These are phyloP conservation scores for Augochlora pura DNA, from an alignment of 1,140 invertebrate genomes.

Conservation along the genomic window DNA sequence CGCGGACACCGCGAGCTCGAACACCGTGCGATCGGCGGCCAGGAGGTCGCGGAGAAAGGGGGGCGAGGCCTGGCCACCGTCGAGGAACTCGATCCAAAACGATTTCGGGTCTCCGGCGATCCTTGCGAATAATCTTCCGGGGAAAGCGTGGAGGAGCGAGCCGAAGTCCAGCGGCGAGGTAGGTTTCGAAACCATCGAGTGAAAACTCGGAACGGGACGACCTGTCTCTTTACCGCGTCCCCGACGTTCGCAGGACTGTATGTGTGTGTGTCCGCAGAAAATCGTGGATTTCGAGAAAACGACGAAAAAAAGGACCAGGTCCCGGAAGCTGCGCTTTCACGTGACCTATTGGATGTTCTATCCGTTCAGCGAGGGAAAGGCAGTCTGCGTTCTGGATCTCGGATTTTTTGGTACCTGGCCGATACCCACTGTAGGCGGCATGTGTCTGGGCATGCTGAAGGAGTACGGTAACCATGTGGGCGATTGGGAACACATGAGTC, in stretches of 20 bases:
- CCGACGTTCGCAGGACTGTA: background rate
- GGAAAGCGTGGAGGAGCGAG: background rate
- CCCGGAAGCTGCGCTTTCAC: conserved; percentile 78
- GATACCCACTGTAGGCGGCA: conserved; percentile 81
- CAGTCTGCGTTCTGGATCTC: conserved; percentile 79
- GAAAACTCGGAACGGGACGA: background rate
- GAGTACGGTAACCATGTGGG: conserved; percentile 85
- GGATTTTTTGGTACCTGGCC: conserved; percentile 81
- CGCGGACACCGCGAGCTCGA: background rate
- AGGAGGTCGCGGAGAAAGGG: conserved; percentile 11
- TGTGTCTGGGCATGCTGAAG: conserved; percentile 81
- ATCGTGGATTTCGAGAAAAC: conserved; percentile 31
- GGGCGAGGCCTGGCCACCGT: background rate
- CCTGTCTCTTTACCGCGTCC: background rate
- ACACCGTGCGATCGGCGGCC: background rate
- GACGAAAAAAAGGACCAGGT: conserved; percentile 40
- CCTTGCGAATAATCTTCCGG: conserved; percentile 15
- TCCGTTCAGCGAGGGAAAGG: conserved; percentile 84
- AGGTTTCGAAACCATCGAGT: background rate
- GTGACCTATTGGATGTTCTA: conserved; percentile 87
- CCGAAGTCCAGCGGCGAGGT: conserved; percentile 2
- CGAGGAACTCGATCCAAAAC: conserved; percentile 5
- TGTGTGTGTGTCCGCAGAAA: conserved; percentile 5
- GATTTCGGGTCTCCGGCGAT: conserved; percentile 24
- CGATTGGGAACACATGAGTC: conserved; percentile 85